Conservation (phyloP, 2,797 vertebrate genomes). For the Loriculus beryllinus region DNA sequence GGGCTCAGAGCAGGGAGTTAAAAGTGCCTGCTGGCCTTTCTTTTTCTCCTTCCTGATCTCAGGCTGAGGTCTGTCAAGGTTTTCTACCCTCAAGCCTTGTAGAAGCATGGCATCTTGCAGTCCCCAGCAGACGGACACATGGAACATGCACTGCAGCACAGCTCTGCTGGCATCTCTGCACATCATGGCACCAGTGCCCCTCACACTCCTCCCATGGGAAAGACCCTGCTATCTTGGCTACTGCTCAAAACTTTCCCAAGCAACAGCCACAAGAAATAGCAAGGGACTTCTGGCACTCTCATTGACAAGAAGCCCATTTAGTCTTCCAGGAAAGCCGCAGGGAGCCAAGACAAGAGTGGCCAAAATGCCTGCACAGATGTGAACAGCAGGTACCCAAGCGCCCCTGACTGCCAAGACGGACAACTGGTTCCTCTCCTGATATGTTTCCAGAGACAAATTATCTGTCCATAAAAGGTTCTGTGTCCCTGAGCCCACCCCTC, state of each 20-base stretch:
- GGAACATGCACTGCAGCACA: background rate
- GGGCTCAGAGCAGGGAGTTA: background rate
- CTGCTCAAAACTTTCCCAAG: background rate
- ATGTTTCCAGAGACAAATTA: background rate
- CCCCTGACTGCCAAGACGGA: accelerated
- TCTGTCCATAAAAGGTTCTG: too few relatives aligned
- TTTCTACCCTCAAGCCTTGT: background rate
- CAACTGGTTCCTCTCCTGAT: background rate
- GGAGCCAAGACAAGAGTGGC: background rate
- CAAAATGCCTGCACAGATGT: accelerated
- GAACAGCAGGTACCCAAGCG: accelerated
- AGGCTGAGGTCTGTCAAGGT: background rate
- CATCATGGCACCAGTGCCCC: accelerated
- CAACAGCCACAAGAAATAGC: background rate
- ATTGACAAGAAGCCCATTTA: accelerated
- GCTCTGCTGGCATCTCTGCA: background rate
- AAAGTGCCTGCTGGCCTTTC: background rate
- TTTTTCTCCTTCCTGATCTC: background rate
- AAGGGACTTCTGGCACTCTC: background rate
- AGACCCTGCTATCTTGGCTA: background rate
- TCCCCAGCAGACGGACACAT: background rate
- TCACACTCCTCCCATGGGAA: background rate
- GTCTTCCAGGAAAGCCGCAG: background rate
- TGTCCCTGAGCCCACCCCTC: background rate
- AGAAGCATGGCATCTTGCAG: background rate